Evolutionary conservation across 2,113 vertebrate species (phyloP).

Genomic region (Capricornis sumatraensis): DNA sequence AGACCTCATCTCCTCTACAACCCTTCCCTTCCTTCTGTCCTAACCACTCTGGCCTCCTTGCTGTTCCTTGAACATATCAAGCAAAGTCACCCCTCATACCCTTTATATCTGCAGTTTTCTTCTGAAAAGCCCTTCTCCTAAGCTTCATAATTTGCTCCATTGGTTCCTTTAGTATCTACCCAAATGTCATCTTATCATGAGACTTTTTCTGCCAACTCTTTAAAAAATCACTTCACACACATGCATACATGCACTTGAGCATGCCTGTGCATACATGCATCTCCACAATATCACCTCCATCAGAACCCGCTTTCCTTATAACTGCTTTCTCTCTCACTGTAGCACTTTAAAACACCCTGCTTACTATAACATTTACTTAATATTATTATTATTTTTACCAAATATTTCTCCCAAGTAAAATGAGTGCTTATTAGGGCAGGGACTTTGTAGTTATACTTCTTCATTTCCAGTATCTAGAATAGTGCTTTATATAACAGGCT

Average conservation of each 20-base stretch:
- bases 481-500: not conserved
- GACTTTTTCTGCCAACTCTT: not conserved
- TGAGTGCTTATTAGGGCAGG: not conserved
- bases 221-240: not conserved
- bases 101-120: not conserved
- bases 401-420: not conserved
- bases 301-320: not conserved
- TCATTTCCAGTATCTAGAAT: not conserved
- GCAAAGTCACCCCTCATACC: not conserved
- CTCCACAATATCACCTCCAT: not conserved
- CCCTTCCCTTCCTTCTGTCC: not conserved
- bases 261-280: rapidly evolving
- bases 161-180: not conserved
- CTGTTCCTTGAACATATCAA: not conserved
- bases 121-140: not conserved
- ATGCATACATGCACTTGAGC: not conserved
- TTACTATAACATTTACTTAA: not conserved
- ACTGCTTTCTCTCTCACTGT: not conserved
- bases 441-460: not conserved
- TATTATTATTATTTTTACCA: not conserved
- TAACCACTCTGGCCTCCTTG: not conserved
- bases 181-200: not conserved
- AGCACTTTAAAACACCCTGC: not conserved
- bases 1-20: not conserved
- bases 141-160: not conserved